A percentile compares a stretch with the other conserved stretches of the same genome.
Conservation (phyloP, 2,888 invertebrate genomes). For the Schrankia costaestrigalis region DNA sequence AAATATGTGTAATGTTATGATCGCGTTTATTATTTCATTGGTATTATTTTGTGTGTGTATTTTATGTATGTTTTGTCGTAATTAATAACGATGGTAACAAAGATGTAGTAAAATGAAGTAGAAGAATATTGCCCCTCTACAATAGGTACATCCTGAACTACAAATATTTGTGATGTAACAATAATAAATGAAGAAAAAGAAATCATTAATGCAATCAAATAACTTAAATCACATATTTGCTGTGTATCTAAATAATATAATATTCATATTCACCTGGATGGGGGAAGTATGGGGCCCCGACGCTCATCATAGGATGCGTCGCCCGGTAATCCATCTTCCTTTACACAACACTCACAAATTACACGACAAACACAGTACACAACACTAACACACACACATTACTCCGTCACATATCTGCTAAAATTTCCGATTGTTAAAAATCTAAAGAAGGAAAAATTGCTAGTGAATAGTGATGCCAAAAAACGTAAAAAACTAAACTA, state of each 20-base stretch:
- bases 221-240: not conserved
- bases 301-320: conserved; percentile 64
- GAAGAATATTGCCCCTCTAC: too few relatives aligned
- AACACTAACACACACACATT: conserved; percentile 30
- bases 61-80: too few relatives aligned
- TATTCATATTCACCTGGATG: conserved; percentile 58
- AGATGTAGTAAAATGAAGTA: too few relatives aligned
- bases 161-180: not conserved
- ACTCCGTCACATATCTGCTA: conserved; percentile 21
- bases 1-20: conserved; percentile 3
- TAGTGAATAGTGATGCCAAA: conserved; percentile 19
- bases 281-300: conserved; percentile 65
- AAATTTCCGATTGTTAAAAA: conserved; percentile 31
- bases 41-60: too few relatives aligned
- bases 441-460: not conserved
- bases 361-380: conserved; percentile 22
- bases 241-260: not conserved
- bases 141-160: too few relatives aligned
- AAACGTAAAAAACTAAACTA: conserved; percentile 13
- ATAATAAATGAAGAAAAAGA: too few relatives aligned
- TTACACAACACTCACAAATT: conserved; percentile 46
- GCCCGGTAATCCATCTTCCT: conserved; percentile 72
- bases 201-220: too few relatives aligned
- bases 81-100: too few relatives aligned
- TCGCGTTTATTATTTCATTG: too few relatives aligned